Evolutionary conservation across 2,797 vertebrate species (phyloP), one percentile per base, ranked within the genome.

Genomic region (Cossypha caffra): DNA sequence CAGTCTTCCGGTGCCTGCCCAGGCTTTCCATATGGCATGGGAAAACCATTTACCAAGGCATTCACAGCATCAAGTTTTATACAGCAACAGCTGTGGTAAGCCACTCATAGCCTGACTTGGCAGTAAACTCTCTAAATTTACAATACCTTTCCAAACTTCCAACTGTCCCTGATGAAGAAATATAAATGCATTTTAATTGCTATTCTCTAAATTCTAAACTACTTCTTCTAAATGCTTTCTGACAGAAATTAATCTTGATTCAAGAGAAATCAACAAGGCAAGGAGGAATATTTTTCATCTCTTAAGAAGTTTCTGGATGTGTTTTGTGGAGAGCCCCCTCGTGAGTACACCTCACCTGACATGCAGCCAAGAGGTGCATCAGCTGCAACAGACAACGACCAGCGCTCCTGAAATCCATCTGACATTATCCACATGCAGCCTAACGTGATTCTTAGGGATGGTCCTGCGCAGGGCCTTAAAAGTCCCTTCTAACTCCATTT

Each of bases 391-490:
- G 63, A 31, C 1, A 1, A 26, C 7, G 17, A 35, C 19, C 0
- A 1, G 33, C 13, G 12, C 37, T 51, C 1, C 47, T 47, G 23
- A 37, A 90, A 73, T 35, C 33, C n/a, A 29, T 18, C 42, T 43
- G 55, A 62, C 0, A 0, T 16, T n/a, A 62, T 20, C 57, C n/a
- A 68, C 15, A 15, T 1, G 11, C 21, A 61, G 15, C 0, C 0
- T 9, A 43, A 0, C 43, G 45, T 11, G 28, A 59, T 45, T 25
- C 47, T 13, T 38, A 68, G 28, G 13, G 19, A 52, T 9, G 7
- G 19, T 25, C 24, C 38, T 68, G 19, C 21, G 54, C 24, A 45
- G 29, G 38, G 13, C 38, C 40, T 47, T 25, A 10, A 3, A 7
- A 47, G 13, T 42, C 12, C 13, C 18, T 42, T 52, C 31, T 26